Evolutionary conservation across 2,888 invertebrate species (phyloP), one percentile per base, ranked within the genome.

Genomic region (Ichneumoninae sp.): DNA sequence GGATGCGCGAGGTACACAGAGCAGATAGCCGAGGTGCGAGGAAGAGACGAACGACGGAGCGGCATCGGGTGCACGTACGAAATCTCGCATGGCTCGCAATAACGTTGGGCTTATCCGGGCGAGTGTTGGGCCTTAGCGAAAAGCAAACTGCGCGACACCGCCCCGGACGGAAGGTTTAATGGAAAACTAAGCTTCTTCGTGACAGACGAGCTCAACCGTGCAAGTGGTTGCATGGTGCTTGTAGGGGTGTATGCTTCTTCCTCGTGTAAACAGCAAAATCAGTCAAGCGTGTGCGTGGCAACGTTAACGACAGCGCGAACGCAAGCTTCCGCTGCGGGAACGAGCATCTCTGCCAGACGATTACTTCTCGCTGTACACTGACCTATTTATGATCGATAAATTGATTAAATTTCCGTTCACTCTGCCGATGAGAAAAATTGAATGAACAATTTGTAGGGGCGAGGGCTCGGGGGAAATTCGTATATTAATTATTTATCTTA

Each of bases 181-280:
- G 88, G 88, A 87, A 89, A 89, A 87, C 86, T 89, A 81, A 89
- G 87, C 87, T 77, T 71, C 63, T 26, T 69, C 85, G 81, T 84
- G 79, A 75, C 44, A 44, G 26, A 63, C 73, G 50, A 40, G 68
- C 16, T 63, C 33, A 13, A 13, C 54, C 65, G 73, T 77, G 19
- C 50, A 52, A 81, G 76, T 76, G 71, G 57, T 68, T 73, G 44
- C 57, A 33, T 16, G 19, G 26, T 70, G 70, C 50, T 63, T 5
- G 22, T 22, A 26, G 63, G 33, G 26, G 10, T 47, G 7, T 44
- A 8, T 40, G 63, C 63, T 40, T 40, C 26, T 71, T 54, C 36
- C 65, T 22, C 16, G 73, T 60, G 33, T 74, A 44, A 74, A 74
- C 54, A 47, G 44, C n/a, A 54, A 33, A 54, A 54, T 33, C 54